These are phyloP conservation scores for Echiichthys vipera DNA, from an alignment of 2,797 vertebrate genomes.

Conservation along the genomic window DNA sequence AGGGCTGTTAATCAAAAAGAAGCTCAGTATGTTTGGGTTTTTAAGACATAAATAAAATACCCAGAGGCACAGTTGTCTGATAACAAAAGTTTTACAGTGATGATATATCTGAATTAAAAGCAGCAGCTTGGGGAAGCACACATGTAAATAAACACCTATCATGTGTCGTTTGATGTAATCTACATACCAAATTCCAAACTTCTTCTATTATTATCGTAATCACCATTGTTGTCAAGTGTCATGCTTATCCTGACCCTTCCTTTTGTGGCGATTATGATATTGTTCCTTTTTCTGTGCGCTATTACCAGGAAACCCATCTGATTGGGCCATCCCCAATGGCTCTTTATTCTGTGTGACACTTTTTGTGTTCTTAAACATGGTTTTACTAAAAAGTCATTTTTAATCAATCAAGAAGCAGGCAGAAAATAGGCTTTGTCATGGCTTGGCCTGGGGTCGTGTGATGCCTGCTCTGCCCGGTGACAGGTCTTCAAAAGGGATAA, in stretches of 20 bases:
- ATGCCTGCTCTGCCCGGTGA: constrained; percentile 93
- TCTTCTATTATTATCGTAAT: constrained; percentile 86
- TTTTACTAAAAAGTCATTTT: constrained; percentile 99
- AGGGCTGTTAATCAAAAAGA: constrained; percentile 41
- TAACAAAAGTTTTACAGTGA: neutral
- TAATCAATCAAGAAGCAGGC: constrained; percentile 99
- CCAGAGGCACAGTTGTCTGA: neutral
- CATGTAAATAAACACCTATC: constrained; percentile 25
- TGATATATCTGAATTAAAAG: constrained; percentile 8
- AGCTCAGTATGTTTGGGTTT: constrained; percentile 53
- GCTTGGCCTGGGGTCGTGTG: constrained; percentile 93
- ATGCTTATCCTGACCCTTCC: constrained; percentile 87
- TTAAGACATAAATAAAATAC: constrained; percentile 44
- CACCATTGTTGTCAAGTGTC: constrained; percentile 89
- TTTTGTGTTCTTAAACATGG: constrained; percentile 96
- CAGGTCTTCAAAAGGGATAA: constrained; percentile 95
- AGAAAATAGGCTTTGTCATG: constrained; percentile 99
- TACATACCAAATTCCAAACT: constrained; percentile 66
- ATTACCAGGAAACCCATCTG: constrained; percentile 83
- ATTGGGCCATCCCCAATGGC: constrained; percentile 78
- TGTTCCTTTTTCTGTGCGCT: constrained; percentile 79
- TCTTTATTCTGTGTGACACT: constrained; percentile 86
- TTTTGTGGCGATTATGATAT: constrained; percentile 83
- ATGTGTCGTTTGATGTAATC: constrained; percentile 53
- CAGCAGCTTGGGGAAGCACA: neutral